Evolutionary conservation across 2,113 vertebrate genomes (phyloP).

Genomic region (Microtus oregoni): DNA sequence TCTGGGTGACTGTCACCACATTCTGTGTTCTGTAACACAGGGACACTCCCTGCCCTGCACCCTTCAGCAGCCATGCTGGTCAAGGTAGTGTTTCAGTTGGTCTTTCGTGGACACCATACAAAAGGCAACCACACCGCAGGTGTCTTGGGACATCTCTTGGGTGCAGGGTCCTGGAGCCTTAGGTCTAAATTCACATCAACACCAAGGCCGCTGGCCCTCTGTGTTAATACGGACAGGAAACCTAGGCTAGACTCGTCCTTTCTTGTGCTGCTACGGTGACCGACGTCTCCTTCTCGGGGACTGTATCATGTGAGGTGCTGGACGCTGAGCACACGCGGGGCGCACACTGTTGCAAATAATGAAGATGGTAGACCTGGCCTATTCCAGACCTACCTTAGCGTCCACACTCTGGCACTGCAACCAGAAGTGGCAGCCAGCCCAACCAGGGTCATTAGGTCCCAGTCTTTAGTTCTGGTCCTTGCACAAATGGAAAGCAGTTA

Average conservation of each 20-base stretch:
- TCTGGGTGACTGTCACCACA: neutral
- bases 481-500: slow-evolving; percentile 97
- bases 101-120: neutral
- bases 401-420: neutral
- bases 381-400: neutral
- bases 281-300: neutral
- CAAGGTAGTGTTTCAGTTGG: too few relatives aligned
- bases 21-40: neutral
- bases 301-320: neutral
- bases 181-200: neutral
- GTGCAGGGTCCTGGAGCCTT: too few relatives aligned
- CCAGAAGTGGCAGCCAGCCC: neutral
- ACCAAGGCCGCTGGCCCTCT: neutral
- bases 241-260: neutral
- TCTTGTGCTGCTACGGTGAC: rapidly evolving
- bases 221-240: neutral
- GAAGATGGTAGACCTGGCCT: neutral
- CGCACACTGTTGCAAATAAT: too few relatives aligned
- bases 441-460: slow-evolving; percentile 89
- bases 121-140: neutral
- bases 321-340: neutral
- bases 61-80: neutral
- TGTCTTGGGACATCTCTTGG: too few relatives aligned
- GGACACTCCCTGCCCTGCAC: neutral
- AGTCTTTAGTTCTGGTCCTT: slow-evolving; percentile 98